Evolutionary conservation across 2,888 invertebrate species (phyloP), one percentile per base, ranked within the genome.

Genomic region (Terebella lapidaria): DNA sequence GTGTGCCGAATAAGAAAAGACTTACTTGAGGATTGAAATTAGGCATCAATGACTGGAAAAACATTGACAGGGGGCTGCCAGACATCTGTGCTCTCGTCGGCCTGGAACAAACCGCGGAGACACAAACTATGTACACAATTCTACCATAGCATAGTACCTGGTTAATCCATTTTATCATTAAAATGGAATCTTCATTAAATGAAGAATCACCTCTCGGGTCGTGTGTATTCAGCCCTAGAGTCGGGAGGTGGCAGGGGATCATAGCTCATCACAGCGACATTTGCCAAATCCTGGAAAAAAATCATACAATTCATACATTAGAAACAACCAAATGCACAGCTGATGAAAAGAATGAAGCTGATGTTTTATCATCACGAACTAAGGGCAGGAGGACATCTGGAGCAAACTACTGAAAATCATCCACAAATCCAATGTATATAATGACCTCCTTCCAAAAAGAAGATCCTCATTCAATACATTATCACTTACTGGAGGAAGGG

Each of bases 201-300:
- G 10, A 35, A 15, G 42, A 35, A 35, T 35, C 10, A 5, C 35
- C 5, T n/a, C 18, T 15, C 30, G 27, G 53, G 29, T 30, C 15
- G 3, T 15, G 29, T 84, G 77, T 91, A 91, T 60, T 87, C 84
- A 72, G 88, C 86, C 28, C 90, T 85, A 0, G 88, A 86, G 79
- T 91, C 89, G 46, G 82, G 71, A 1, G 91, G 91, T 20, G 91
- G 91, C 62, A 91, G 80, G 3, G 91, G 91, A 81, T 91, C 91
- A 73, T 88, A 88, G 64, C 87, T 87, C 72, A 90, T 82, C 56
- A 90, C 85, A n/a, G 86, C 83, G 20, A 84, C 84, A 63, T 82
- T 82, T 15, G 79, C 73, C 60, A 82, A 80, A 70, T 85, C 87
- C 78, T 85, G 84, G 5, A 56, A 45, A 27, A 3, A 18, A 56